Percentiles rank a stretch among this genome's conserved stretches.
These are phyloP conservation scores for Byasa hedistus DNA, from an alignment of 2,888 invertebrate species.

Conservation along the genomic window DNA sequence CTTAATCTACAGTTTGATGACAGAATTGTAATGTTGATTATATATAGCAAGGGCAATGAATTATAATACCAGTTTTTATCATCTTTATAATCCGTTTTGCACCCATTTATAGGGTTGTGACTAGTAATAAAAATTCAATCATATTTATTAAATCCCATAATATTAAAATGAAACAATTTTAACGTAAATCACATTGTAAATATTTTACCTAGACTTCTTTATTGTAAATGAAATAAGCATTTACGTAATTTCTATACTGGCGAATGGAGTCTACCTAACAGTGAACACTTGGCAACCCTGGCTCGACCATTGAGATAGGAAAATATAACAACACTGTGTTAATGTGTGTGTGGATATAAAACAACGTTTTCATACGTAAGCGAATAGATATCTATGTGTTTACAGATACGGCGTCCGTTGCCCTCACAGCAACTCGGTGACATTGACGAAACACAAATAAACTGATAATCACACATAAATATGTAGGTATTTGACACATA, in stretches of 20 bases:
- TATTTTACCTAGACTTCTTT: background rate
- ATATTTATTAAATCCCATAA: background rate
- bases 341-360: constrained; percentile 36
- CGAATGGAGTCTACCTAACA: background rate
- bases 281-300: constrained; percentile 33
- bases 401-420: constrained; percentile 74
- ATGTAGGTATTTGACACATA: constrained; percentile 51
- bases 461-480: constrained; percentile 68
- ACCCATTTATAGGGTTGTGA: constrained; percentile 39
- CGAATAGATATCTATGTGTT: constrained; percentile 51
- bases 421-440: constrained; percentile 75
- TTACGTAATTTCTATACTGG: background rate
- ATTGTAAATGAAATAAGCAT: background rate
- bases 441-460: constrained; percentile 76
- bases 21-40: constrained; percentile 46
- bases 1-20: constrained; percentile 37
- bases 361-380: constrained; percentile 40
- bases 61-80: constrained; percentile 63
- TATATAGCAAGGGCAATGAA: constrained; percentile 61
- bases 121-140: background rate
- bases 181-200: too few species aligned
- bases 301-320: constrained; percentile 44
- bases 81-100: constrained; percentile 54
- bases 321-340: constrained; percentile 39
- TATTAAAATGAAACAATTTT: too few species aligned